Base-by-base conservation (phyloP, 2,888 invertebrate species). In the Parascotia fuliginaria region DNA sequence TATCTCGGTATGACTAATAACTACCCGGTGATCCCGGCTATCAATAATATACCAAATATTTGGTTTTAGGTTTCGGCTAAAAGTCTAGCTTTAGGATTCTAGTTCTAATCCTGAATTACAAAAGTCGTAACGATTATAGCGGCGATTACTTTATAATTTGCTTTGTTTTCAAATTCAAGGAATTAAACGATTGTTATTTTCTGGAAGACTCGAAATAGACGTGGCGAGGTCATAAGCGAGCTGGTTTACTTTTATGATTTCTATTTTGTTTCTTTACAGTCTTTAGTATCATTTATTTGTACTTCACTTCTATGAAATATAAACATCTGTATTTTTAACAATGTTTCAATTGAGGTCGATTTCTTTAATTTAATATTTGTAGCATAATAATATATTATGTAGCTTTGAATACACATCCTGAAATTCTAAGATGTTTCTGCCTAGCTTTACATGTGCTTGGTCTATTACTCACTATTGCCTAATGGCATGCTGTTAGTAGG, bases 61-160 rank as follows among this genome's bases (percentile, higher is more conserved):
- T 7, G 7, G 24, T 24, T 24, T 7, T 7, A 6, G 24, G 24
- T 24, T 24, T 24, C 24, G 24, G 24, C 24, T 7, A 9, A 24
- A 19, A 19, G 5, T 19, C 19, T 19, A 5, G 5, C 5, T 3
- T 19, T 19, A 5, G 19, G 5, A 19, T 5, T 19, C 36, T 65
- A 70, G 58, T 50, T 42, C 22, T 47, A 55, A 65, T 61, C 46
- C 41, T 29, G 9, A 9, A 52, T 52, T 28, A 40, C 22, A 36
- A 42, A 58, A 47, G 43, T 37, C 7, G 33, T 33, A 33, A 33
- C 33, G 33, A 15, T 33, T 33, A 33, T 33, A 33, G 16, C n/a
- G n/a, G 16, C 33, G 9, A 33, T 33, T 15, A 33, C 33, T 33
- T 33, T 33, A 33, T 33, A 15, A 33, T 33, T 15, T 14, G 33